Evolutionary conservation across 53 echinoderm and acorn worm genomes (phyloP), one percentile per base, ranked within the genome.

Genomic region (Crossaster papposus): DNA sequence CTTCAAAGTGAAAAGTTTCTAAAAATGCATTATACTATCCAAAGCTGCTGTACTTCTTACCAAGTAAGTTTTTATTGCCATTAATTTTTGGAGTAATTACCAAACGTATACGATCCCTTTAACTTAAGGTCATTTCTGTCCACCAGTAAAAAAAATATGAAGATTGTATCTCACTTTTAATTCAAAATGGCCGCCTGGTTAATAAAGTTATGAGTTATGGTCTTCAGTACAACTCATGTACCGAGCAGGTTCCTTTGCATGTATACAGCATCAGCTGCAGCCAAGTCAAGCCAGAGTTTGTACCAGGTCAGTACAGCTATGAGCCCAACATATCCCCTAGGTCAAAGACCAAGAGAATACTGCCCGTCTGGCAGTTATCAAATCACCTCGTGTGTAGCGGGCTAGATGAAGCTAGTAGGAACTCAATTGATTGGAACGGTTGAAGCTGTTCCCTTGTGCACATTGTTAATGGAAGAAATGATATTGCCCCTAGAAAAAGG

Each of bases 291-390:
- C 11, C 58, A 81, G 81, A 63, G 55, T 55, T 58, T 58, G 32
- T 15, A 55, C 20, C 15, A 33, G 34, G 50, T 51, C 32, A 58
- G 81, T 30, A 14, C 12, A 14, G 33, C 63, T 51, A 35, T 84
- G 70, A 7, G 15, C 74, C 12, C 34, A 55, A 33, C 72, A 65
- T 84, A 51, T 18, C 50, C 74, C 24, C 7, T 9, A 34, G 78
- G 78, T 78, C 78, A 84, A 37, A 30, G 72, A 70, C 72, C 84
- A 84, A 83, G 83, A 44, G 38, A 44, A 52, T 51, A 20, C 35
- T 22, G 37, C 32, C 68, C 38, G 36, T 36, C 65, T 68, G 55
- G 33, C 44, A 29, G 36, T 83, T 36, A 18, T 36, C 20, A 72
- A 30, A 2, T 72, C 53, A 51, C 26, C 73, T 72, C 15, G 31